phyloP scores from a whole-genome alignment of 1,140 invertebrate species.

The Neotoxoptera formosana region DNA sequence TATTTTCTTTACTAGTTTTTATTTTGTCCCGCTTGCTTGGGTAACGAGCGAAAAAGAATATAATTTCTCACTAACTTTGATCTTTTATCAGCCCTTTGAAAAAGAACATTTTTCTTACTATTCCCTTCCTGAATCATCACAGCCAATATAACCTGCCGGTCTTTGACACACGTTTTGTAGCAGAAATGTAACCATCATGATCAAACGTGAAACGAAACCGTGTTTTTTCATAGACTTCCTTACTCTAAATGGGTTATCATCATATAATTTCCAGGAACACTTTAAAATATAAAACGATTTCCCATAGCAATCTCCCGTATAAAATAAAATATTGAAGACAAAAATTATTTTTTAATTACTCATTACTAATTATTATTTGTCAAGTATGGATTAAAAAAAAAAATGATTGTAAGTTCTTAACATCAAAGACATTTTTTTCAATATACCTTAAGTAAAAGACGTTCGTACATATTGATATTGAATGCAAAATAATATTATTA shows the following conservation, averaged over 20 bases:
- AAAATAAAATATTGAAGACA: background rate
- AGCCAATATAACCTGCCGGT: background rate
- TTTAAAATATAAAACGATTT: background rate
- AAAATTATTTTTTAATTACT: background rate
- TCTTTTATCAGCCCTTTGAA: conserved; percentile 33
- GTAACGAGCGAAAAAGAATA: conserved; percentile 10
- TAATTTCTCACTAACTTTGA: conserved; percentile 40
- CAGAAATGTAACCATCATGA: background rate
- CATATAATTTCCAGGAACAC: background rate
- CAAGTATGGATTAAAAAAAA: background rate
- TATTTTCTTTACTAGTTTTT: conserved; percentile 26
- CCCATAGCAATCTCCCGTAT: background rate
- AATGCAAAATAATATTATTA: background rate
- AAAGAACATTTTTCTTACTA: conserved; percentile 14
- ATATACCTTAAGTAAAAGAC: too few relatives aligned
- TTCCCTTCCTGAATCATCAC: background rate
- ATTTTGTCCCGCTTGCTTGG: background rate
- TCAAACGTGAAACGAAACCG: background rate
- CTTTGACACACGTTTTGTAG: conserved; percentile 10
- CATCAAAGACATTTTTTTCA: too few relatives aligned
- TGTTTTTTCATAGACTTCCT: background rate
- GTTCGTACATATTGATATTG: background rate
- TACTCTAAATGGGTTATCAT: background rate
- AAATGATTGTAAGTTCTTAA: too few relatives aligned
- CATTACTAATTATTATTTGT: background rate